phyloP scores from a whole-genome alignment of 2,888 invertebrate species.

The Cheiracanthium punctorium region DNA sequence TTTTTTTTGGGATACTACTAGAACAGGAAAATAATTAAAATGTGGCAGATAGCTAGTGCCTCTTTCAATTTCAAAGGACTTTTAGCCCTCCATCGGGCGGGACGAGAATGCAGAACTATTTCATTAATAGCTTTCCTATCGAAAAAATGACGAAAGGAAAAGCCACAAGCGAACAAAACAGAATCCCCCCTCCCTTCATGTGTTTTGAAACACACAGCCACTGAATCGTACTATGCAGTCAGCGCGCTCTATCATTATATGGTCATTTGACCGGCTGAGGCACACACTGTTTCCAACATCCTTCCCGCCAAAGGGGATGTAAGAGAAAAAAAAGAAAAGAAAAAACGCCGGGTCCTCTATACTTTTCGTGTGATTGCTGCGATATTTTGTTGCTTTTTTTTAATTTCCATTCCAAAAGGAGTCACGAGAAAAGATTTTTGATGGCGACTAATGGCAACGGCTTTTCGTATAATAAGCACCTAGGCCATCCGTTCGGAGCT shows the following conservation, averaged over 20 bases:
- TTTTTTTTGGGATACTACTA: too few species aligned
- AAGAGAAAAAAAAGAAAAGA: too few species aligned
- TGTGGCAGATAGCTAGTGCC: too few species aligned
- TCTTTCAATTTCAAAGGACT: too few species aligned
- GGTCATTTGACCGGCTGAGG: conserved; percentile 26
- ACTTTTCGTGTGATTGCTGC: conserved; percentile 57
- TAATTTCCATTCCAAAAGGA: conserved; percentile 50
- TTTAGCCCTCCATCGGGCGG: too few species aligned
- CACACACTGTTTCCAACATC: conserved; percentile 18
- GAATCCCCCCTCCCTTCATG: neutral
- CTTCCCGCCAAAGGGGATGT: conserved; percentile 21
- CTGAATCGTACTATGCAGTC: neutral
- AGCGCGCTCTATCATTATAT: conserved; percentile 33
- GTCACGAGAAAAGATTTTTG: conserved; percentile 67
- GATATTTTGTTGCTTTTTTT: conserved; percentile 37
- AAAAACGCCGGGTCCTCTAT: conserved; percentile 26
- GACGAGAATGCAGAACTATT: too few species aligned
- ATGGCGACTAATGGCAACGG: conserved; percentile 66
- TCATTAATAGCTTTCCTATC: too few species aligned
- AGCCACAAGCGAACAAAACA: neutral
- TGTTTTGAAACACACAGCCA: neutral
- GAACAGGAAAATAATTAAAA: too few species aligned
- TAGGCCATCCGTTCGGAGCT: conserved; percentile 61
- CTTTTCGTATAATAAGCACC: conserved; percentile 65
- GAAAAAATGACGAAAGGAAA: neutral